Percentiles rank a stretch among this genome's conserved stretches.
Conservation (phyloP, 2,113 vertebrate genomes). For the Dinomys branickii region DNA sequence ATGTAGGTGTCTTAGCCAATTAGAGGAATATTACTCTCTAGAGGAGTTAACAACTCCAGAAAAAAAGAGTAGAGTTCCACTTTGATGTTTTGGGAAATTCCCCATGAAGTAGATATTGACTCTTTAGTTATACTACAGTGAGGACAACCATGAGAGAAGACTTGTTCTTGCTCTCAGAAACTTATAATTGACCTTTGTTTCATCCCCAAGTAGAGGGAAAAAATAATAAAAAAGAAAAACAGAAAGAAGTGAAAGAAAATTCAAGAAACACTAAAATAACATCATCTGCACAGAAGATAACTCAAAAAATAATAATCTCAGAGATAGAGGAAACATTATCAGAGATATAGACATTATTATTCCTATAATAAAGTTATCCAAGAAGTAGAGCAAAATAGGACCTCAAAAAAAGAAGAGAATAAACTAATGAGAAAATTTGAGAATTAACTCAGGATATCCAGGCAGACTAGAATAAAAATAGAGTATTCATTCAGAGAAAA, state of each 20-base stretch:
- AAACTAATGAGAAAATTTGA: neutral
- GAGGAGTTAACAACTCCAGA: neutral
- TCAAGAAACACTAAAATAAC: neutral
- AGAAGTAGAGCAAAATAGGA: slow-evolving; percentile 16
- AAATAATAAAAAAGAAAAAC: neutral
- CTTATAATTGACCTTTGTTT: neutral
- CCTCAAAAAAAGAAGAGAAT: slow-evolving; percentile 1
- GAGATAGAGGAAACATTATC: neutral
- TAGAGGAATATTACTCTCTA: neutral
- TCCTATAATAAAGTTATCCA: neutral
- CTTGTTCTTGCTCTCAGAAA: neutral
- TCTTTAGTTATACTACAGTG: neutral
- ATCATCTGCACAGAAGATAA: neutral
- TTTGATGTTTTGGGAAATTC: neutral
- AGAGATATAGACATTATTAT: neutral
- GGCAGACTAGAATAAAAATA: neutral
- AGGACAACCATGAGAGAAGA: neutral
- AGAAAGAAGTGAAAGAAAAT: neutral
- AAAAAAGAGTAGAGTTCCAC: neutral
- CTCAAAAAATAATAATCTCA: neutral
- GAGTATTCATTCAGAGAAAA: slow-evolving; percentile 40
- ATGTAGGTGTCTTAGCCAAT: neutral
- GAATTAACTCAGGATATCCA: neutral
- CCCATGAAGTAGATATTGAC: neutral
- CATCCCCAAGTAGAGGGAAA: neutral